Percentiles rank a stretch among this genome's conserved stretches.
phyloP scores from a whole-genome alignment of 2,797 vertebrate genomes.

The Chloroceryle inda region DNA sequence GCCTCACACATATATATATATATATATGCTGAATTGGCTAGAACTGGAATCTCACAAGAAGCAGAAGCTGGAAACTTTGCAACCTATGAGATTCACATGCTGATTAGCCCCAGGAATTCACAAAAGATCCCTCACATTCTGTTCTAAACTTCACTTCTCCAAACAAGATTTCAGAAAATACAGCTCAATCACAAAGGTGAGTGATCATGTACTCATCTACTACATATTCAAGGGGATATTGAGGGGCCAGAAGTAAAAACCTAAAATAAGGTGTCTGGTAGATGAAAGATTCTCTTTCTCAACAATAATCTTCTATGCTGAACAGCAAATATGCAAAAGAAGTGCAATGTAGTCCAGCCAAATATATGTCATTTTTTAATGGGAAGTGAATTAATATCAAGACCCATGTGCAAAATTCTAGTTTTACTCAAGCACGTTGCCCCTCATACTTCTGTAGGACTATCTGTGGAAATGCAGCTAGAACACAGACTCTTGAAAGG shows the following conservation, averaged over 20 bases:
- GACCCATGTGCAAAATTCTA: neutral
- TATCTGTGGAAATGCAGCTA: neutral
- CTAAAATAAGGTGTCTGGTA: neutral
- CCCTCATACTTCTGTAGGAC: neutral
- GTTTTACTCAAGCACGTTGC: neutral
- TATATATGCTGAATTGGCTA: neutral
- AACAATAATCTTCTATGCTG: neutral
- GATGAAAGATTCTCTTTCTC: neutral
- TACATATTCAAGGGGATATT: neutral
- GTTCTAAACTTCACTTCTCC: neutral
- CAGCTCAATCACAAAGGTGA: neutral
- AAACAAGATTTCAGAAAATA: neutral
- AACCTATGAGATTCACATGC: neutral
- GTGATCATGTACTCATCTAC: neutral
- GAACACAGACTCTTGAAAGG: neutral
- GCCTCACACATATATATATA: neutral
- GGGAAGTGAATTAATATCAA: neutral
- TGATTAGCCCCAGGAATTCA: neutral
- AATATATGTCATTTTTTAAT: neutral
- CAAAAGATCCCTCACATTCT: neutral
- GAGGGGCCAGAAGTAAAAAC: neutral
- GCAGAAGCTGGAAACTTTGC: neutral
- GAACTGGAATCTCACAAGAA: neutral
- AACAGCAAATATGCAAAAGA: neutral
- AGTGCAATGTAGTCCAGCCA: neutral